Evolutionary conservation across 2,113 vertebrate species (phyloP).

Genomic region (Gymnarchus niloticus): DNA sequence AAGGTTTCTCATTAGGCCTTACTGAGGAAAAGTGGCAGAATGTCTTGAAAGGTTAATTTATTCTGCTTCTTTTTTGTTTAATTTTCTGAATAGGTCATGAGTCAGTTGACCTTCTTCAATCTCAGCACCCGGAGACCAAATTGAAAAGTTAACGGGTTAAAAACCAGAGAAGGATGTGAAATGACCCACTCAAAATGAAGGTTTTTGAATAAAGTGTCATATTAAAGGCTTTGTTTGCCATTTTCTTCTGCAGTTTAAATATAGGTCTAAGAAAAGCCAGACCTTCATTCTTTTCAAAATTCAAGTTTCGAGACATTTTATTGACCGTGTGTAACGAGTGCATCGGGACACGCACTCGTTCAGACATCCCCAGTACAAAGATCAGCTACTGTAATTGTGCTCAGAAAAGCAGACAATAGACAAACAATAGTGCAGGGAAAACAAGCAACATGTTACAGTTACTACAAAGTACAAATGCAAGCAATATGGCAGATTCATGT

Average conservation of each 20-base stretch:
- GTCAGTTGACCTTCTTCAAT: background rate
- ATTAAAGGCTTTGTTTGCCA: background rate
- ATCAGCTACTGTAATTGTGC: background rate
- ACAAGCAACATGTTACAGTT: background rate
- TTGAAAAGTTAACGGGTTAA: background rate
- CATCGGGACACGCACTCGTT: background rate
- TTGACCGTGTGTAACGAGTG: background rate
- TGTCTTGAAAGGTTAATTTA: slow-evolving; percentile 9
- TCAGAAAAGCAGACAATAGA: background rate
- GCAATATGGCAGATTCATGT: background rate
- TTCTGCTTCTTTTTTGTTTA: background rate
- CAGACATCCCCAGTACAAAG: background rate
- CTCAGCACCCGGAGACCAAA: background rate
- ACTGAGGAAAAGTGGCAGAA: background rate
- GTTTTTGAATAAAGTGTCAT: background rate
- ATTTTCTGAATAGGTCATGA: slow-evolving; percentile 2
- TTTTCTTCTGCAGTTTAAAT: background rate
- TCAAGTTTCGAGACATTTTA: background rate
- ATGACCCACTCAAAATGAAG: background rate
- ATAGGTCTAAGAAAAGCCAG: background rate
- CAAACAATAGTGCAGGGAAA: background rate
- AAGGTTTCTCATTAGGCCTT: background rate
- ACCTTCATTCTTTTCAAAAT: background rate
- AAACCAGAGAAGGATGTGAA: background rate
- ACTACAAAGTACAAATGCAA: background rate